Conservation (phyloP, 2,888 invertebrate genomes). For the Molorchus minor region DNA sequence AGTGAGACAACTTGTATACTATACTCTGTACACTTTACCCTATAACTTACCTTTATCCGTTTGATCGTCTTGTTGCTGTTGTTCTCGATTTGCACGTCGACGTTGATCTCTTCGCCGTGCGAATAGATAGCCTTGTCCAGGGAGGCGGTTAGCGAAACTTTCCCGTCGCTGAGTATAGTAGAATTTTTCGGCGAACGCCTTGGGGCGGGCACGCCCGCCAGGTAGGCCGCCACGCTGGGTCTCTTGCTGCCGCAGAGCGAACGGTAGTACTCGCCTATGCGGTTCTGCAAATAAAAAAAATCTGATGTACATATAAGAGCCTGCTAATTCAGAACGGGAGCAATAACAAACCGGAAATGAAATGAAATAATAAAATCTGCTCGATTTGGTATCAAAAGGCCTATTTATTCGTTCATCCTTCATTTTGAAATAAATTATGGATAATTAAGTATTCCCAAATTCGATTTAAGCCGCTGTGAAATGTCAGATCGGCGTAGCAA, state of each 20-base stretch:
- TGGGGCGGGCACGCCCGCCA: slow-evolving; percentile 68
- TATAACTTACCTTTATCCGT: slow-evolving; percentile 82
- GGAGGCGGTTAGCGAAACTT: slow-evolving; percentile 80
- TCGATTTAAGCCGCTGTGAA: too few relatives aligned
- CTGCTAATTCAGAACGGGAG: too few relatives aligned
- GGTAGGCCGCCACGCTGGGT: slow-evolving; percentile 55
- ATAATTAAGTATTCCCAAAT: too few relatives aligned
- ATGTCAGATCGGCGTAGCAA: too few relatives aligned
- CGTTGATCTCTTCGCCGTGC: slow-evolving; percentile 82
- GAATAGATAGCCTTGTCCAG: slow-evolving; percentile 84
- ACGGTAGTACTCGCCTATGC: slow-evolving; percentile 44
- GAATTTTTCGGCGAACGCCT: slow-evolving; percentile 80
- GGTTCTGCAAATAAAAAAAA: slow-evolving; percentile 14
- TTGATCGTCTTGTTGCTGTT: slow-evolving; percentile 86
- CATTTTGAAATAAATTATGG: too few relatives aligned
- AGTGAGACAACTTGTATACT: too few relatives aligned
- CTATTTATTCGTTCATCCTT: too few relatives aligned
- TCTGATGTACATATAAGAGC: too few relatives aligned
- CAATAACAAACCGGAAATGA: too few relatives aligned
- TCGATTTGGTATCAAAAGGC: too few relatives aligned
- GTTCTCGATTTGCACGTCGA: slow-evolving; percentile 79
- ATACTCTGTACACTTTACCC: not conserved
- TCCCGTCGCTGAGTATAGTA: slow-evolving; percentile 86
- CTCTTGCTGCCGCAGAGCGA: slow-evolving; percentile 57
- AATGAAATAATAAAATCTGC: too few relatives aligned